A percentile compares a stretch with the other conserved stretches of the same genome.
Evolutionary conservation across 2,888 invertebrate genomes (phyloP).

Genomic region (Heliconius charithonia): DNA sequence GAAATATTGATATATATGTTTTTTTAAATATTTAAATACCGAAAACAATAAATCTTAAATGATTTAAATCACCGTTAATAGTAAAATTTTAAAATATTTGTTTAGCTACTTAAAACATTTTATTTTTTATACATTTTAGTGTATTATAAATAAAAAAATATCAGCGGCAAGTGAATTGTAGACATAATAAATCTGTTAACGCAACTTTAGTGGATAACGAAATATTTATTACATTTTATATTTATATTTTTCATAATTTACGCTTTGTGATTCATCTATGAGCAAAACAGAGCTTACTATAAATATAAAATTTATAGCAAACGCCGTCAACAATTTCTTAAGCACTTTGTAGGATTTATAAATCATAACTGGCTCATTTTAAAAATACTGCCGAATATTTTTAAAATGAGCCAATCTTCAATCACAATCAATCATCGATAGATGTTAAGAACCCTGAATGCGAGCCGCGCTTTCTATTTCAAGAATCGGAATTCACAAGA

Average conservation of each 20-base stretch:
- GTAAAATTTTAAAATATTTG: neutral
- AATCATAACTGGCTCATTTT: constrained; percentile 11
- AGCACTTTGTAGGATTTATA: constrained; percentile 17
- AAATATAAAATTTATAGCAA: constrained; percentile 2
- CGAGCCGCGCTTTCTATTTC: constrained; percentile 16
- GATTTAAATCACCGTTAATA: neutral
- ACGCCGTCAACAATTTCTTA: neutral
- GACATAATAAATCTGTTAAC: constrained; percentile 17
- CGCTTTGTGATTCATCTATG: neutral
- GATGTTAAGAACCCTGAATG: constrained; percentile 17
- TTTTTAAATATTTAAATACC: neutral
- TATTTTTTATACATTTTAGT: neutral
- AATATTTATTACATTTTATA: constrained; percentile 11
- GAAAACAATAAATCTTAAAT: neutral
- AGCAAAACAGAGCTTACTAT: neutral
- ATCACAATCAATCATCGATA: constrained; percentile 23
- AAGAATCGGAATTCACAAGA: constrained; percentile 11
- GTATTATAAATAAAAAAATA: neutral
- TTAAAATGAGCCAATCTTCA: constrained; percentile 22
- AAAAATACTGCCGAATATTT: too few species aligned
- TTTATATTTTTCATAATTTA: constrained; percentile 12
- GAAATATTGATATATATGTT: neutral
- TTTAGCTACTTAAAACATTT: neutral
- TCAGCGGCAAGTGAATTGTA: constrained; percentile 1
- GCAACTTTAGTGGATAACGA: constrained; percentile 14